Conservation (phyloP, 2,888 invertebrate genomes). For the Petrolisthes cinctipes region DNA sequence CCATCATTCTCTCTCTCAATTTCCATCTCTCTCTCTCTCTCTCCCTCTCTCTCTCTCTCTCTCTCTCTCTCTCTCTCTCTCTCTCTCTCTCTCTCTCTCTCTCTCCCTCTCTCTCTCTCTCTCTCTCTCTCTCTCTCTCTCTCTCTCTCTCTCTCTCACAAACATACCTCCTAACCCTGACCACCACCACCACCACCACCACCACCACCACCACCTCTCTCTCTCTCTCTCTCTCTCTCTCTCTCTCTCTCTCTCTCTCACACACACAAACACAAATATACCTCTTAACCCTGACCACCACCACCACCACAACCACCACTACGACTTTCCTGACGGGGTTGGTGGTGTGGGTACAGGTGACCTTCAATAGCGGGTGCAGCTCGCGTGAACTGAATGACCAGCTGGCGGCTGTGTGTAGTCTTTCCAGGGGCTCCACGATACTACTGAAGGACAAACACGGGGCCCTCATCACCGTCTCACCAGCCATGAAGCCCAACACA, state of each 20-base stretch:
- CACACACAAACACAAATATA: background rate
- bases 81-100: constrained; percentile 19
- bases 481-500: constrained; percentile 39
- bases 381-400: constrained; percentile 41
- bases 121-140: too few relatives aligned
- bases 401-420: constrained; percentile 41
- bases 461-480: constrained; percentile 28
- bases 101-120: constrained; percentile 4
- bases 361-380: constrained; percentile 35
- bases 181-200: background rate
- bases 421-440: constrained; percentile 21
- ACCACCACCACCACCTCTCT: background rate
- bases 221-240: background rate
- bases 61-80: background rate
- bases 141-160: too few relatives aligned
- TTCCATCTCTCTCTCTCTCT: too few relatives aligned
- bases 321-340: background rate
- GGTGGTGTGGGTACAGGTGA: constrained; percentile 20
- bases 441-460: constrained; percentile 45
- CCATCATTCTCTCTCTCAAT: too few relatives aligned
- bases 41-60: background rate
- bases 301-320: background rate
- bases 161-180: background rate
- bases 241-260: background rate
- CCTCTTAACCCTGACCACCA: background rate